A percentile compares a stretch with the other conserved stretches of the same genome.
phyloP scores from a whole-genome alignment of 2,113 vertebrate genomes.

The Eublepharis macularius region DNA sequence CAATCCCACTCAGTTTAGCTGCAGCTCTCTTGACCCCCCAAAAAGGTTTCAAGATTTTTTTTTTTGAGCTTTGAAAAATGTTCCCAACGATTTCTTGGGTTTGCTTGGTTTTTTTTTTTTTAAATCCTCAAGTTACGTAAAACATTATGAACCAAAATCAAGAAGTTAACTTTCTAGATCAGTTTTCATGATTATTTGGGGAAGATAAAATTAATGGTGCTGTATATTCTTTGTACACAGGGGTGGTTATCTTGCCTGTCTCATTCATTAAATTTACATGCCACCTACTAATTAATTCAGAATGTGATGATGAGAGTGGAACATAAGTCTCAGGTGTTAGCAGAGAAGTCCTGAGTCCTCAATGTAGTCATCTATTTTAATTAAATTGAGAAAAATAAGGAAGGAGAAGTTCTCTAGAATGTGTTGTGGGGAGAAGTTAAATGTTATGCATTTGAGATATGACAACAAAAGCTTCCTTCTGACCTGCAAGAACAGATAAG shows the following conservation, averaged over 20 bases:
- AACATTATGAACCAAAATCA: background rate
- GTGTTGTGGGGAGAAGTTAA: background rate
- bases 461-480: accelerated
- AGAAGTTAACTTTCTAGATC: background rate
- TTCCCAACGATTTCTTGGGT: too few relatives aligned
- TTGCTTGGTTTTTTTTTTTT: background rate
- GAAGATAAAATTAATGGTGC: background rate
- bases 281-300: accelerated
- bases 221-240: background rate
- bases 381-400: background rate
- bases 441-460: background rate
- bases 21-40: too few relatives aligned
- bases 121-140: background rate
- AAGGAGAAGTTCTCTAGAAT: background rate
- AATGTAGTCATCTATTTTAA: background rate
- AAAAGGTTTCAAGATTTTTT: too few relatives aligned
- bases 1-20: too few relatives aligned
- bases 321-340: background rate
- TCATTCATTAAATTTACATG: background rate
- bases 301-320: background rate
- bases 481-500: accelerated
- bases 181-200: background rate
- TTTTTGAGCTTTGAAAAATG: background rate
- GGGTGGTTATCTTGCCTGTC: background rate
- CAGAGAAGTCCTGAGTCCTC: background rate